Evolutionary conservation across 2,113 vertebrate species (phyloP).

Genomic region (Corythornis vintsioides): DNA sequence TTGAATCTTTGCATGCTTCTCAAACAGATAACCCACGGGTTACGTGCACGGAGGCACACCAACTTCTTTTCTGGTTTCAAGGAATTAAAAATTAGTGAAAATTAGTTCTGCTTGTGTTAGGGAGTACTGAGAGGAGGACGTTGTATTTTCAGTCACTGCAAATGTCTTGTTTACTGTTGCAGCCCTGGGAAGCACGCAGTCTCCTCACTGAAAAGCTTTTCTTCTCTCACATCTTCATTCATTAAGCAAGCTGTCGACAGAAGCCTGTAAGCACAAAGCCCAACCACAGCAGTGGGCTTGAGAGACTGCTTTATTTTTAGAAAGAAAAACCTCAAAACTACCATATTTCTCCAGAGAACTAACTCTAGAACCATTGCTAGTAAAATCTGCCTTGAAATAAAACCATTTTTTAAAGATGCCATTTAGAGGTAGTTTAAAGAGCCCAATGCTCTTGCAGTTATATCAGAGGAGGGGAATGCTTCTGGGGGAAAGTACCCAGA

Average conservation of each 20-base stretch:
- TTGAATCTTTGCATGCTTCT: rapidly evolving
- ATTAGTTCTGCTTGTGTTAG: neutral
- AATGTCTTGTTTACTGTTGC: neutral
- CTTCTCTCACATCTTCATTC: slow-evolving; percentile 46
- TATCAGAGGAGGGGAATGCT: neutral
- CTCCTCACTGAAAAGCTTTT: slow-evolving; percentile 10
- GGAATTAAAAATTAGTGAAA: neutral
- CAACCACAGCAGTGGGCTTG: neutral
- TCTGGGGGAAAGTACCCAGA: neutral
- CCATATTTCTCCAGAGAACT: slow-evolving; percentile 3
- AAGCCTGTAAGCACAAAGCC: slow-evolving; percentile 9
- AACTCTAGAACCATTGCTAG: neutral
- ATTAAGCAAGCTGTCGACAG: slow-evolving; percentile 27
- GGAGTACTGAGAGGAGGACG: neutral
- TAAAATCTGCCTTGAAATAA: slow-evolving; percentile 28
- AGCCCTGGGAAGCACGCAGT: slow-evolving; percentile 8
- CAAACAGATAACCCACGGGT: neutral
- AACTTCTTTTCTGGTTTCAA: neutral
- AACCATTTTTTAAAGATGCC: neutral
- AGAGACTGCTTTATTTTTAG: slow-evolving; percentile 37
- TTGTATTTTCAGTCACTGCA: neutral
- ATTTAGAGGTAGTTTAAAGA: neutral
- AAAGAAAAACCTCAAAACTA: neutral
- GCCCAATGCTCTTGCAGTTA: neutral
- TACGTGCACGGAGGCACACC: neutral